Base-by-base conservation (phyloP, 2,888 invertebrate genomes). In the Cephus pulcher region DNA sequence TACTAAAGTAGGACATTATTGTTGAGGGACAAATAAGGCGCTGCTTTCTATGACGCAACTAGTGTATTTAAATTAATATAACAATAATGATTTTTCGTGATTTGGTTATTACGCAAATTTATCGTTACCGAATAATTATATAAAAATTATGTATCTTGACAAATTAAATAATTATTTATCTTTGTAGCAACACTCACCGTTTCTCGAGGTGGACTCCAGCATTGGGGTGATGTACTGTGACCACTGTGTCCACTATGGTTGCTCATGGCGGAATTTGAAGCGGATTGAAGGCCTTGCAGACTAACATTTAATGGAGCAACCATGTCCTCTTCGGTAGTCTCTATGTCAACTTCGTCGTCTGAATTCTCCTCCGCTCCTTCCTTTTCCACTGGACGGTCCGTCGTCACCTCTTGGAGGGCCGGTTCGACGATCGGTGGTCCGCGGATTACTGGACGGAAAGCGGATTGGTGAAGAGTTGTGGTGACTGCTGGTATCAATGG, bases 291-390 rank as follows among this genome's bases (percentile, higher is more conserved):
- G 82, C 87, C 88, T 34, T 86, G 85, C 23, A 86, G 75, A 0
- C 84, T 84, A 34, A 85, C 84, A 78, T 84, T 86, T 33, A 86
- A 80, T 35, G 87, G 83, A 6, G 89, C 84, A 37, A 92, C 91
- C n/a, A 91, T 88, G 80, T 96, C 96, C 84, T 96, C 97, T 87
- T 96, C 96, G 0, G 96, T 97, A 12, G 97, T 97, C 90, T 97
- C 97, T 83, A 97, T 97, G 88, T 97, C 97, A 15, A 97, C 97
- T 84, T 95, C 95, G 89, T 96, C 96, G 86, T 97, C 96, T 80
- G 96, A 96, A 85, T 95, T 96, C 15, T 95, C 93, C 78, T 95
- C 94, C 80, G 94, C 94, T 82, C 92, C 3, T 90, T 86, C 83
- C 91, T 93, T 82, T 87, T 92, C 75, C 85, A 90, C 70, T 2